A percentile compares a stretch with the other conserved stretches of the same genome.
Evolutionary conservation across 2,797 vertebrate species (phyloP).

Genomic region (Gymnoscopelus microlampas): DNA sequence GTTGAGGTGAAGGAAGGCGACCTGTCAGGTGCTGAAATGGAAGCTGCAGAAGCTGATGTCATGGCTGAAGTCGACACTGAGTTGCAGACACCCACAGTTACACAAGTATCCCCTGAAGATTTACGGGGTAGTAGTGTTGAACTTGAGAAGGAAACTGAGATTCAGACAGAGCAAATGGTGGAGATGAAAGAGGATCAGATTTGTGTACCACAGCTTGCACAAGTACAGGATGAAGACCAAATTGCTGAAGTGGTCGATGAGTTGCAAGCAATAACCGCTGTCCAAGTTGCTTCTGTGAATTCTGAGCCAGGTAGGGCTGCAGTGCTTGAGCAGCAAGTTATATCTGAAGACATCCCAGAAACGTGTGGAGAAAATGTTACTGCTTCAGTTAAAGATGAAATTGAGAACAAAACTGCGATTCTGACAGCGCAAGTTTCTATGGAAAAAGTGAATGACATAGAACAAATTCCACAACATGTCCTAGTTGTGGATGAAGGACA

Average conservation of each 20-base stretch:
- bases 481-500: slow-evolving; percentile 21
- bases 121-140: slow-evolving; percentile 32
- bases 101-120: slow-evolving; percentile 20
- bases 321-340: slow-evolving; percentile 11
- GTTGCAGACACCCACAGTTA: slow-evolving; percentile 18
- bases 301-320: background rate
- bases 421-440: slow-evolving; percentile 22
- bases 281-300: background rate
- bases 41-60: slow-evolving; percentile 12
- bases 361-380: slow-evolving; percentile 11
- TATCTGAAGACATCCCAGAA: background rate
- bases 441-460: slow-evolving; percentile 11
- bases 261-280: background rate
- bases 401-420: slow-evolving; percentile 14
- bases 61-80: slow-evolving; percentile 20
- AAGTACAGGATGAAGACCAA: background rate
- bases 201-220: background rate
- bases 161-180: background rate
- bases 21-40: slow-evolving; percentile 22
- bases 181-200: background rate
- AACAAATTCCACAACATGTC: slow-evolving; percentile 10
- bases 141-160: slow-evolving; percentile 12
- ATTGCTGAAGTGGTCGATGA: background rate
- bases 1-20: slow-evolving; percentile 25
- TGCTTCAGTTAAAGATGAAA: slow-evolving; percentile 33